phyloP scores from a whole-genome alignment of 2,797 vertebrate genomes.

The Mormyrops boulengeri region DNA sequence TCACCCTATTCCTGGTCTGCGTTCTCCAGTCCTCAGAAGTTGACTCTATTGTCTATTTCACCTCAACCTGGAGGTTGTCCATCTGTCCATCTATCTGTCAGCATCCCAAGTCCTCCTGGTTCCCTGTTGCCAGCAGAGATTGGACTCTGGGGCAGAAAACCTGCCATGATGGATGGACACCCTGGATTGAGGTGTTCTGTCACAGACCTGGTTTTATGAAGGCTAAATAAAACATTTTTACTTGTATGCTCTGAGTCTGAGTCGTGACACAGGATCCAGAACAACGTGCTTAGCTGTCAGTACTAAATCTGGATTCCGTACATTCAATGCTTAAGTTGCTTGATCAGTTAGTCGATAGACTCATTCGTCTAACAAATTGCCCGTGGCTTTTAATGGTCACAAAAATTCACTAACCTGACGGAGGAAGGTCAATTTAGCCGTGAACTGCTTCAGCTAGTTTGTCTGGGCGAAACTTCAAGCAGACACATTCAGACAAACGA shows the following conservation, averaged over 20 bases:
- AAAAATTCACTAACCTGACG: not conserved
- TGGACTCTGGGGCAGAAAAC: not conserved
- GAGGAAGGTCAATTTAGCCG: not conserved
- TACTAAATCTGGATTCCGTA: not conserved
- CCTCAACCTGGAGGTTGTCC: not conserved
- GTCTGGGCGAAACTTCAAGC: not conserved
- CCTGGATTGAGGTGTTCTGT: not conserved
- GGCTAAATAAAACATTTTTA: not conserved
- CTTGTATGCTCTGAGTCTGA: not conserved
- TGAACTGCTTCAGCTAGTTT: not conserved
- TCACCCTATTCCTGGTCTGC: not conserved
- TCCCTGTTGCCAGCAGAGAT: not conserved
- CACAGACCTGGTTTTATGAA: not conserved
- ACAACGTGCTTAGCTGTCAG: not conserved
- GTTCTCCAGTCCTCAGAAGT: not conserved
- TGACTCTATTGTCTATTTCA: not conserved
- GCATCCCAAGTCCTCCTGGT: not conserved
- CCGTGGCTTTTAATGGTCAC: not conserved
- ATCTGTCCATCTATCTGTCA: not conserved
- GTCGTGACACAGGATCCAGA: not conserved
- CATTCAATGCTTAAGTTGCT: not conserved
- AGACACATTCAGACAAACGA: not conserved
- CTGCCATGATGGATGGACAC: not conserved
- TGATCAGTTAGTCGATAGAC: not conserved
- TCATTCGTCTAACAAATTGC: constrained; percentile 3